Evolutionary conservation across 2,888 invertebrate genomes (phyloP), one percentile per base, ranked within the genome.

Genomic region (Microchrysa polita): DNA sequence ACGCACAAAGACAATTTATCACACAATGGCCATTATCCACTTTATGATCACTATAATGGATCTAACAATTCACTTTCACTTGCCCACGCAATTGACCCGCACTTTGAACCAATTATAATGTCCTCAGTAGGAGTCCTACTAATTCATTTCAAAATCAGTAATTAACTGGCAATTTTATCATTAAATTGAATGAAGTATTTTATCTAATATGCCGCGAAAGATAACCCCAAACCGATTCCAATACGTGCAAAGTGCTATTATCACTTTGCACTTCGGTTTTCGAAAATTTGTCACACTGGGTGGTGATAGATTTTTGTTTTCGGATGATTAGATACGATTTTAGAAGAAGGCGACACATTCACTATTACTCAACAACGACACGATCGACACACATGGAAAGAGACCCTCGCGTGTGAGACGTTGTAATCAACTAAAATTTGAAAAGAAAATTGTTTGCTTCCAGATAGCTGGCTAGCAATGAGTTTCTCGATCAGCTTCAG

Each of bases 391-490:
- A 61, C n/a, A n/a, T n/a, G n/a, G n/a, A n/a, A n/a, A n/a, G n/a
- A n/a, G n/a, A 61, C 61, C 18, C 61, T 34, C 61, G 40, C 61
- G 61, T 34, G 10, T 40, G 61, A 61, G 23, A 16, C 61, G 40
- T n/a, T 34, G 18, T 40, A 61, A 61, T 61, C 61, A 61, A 61
- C 61, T 61, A n/a, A n/a, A n/a, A n/a, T n/a, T n/a, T n/a, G 61
- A 40, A 61, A 61, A 61, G 40, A 40, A 61, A 61, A 61, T 61
- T 61, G 40, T 61, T 61, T 61, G 40, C 40, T 16, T 48, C 14
- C 16, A 48, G 48, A 48, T 48, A 48, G 48, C 48, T 48, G 14
- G 48, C 48, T 48, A 12, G 48, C 16, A 48, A 7, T n/a, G 2
- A 12, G 48, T 48, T n/a, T 48, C 48, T 48, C 7, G 27, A 34